Evolutionary conservation across 1,140 invertebrate genomes (phyloP), one percentile per base, ranked within the genome.

Genomic region (Zelostemma sp.): DNA sequence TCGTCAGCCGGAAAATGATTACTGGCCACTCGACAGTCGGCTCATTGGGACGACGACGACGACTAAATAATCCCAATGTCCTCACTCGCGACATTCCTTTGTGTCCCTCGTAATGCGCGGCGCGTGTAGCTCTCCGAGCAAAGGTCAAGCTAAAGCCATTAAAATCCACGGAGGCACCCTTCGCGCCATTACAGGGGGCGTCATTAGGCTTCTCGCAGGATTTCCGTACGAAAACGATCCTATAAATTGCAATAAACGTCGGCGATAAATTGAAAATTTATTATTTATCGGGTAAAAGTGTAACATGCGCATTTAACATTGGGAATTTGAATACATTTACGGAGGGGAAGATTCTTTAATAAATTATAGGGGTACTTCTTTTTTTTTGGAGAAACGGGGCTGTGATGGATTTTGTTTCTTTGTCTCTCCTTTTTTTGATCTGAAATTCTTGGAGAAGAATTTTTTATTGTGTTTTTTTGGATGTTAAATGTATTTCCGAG

Each of bases 201-300:
- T 64, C 68, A 72, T 74, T 74, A 74, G 66, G 66, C 54, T 62
- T 40, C 58, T 59, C 54, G 50, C 50, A 65, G 68, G 65, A 71
- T 70, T 68, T 72, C 56, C 59, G 47, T 47, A 43, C 38, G 58
- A 65, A 61, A 46, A 54, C 62, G 56, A 57, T 67, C 55, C 71
- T 73, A 69, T 73, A 73, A 67, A 73, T 73, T 70, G 55, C 65
- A 64, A 64, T 68, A 66, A 62, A 66, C 61, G 67, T 62, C 71
- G 54, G 33, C 38, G 55, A 55, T 55, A 35, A 35, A 35, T 35
- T 35, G 60, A 61, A 74, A 57, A 51, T 53, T 19, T 47, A 61
- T 60, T 59, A 73, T 73, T 73, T 66, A 73, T 69, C 59, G 47
- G 49, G 28, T 25, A 59, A 25, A n/a, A 56, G 66, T 35, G 11